Evolutionary conservation across 2,797 vertebrate species (phyloP), one percentile per base, ranked within the genome.

Genomic region (Nothura maculosa): DNA sequence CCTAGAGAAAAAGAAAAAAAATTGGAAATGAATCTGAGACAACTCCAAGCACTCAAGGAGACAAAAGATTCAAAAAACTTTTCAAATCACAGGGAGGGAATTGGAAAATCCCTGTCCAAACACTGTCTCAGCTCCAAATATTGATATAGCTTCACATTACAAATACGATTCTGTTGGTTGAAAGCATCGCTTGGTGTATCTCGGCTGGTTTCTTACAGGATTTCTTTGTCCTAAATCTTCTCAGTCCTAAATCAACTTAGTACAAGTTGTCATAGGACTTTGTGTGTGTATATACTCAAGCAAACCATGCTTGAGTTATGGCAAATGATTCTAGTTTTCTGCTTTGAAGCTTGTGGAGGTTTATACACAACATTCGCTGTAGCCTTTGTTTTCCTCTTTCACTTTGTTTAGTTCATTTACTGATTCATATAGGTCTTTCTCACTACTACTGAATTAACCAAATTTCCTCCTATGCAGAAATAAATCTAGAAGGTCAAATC

Each of bases 21-120:
- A 74, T 93, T 87, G 87, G 74, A 92, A 90, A 92, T 87, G 4
- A 92, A 83, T 85, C 73, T 81, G 87, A 85, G 62, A 89, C 82
- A 90, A 81, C 34, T 78, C 79, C 66, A 42, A 68, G 32, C 16
- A 54, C 40, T 72, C 10, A 78, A 85, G 48, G 0, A 87, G 93
- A 85, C 81, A 90, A 89, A 89, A 82, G 78, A 81, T 62, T 93
- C 55, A 85, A 87, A 91, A 82, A 92, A n/a, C 66, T 88, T 85
- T 89, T 87, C 66, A 89, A 80, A 92, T 94, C 42, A 64, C 91
- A 80, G 48, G 8, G 57, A 10, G 47, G 43, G 42, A 66, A 85
- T n/a, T 81, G 84, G 92, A 94, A 96, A 93, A 93, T 92, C 95
- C 93, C 95, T 89, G 50, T 43, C 76, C 66, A 78, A 94, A 87